Percentiles rank a stretch among this genome's conserved stretches.
Evolutionary conservation across 2,113 vertebrate genomes (phyloP).

Genomic region (Chitala chitala): DNA sequence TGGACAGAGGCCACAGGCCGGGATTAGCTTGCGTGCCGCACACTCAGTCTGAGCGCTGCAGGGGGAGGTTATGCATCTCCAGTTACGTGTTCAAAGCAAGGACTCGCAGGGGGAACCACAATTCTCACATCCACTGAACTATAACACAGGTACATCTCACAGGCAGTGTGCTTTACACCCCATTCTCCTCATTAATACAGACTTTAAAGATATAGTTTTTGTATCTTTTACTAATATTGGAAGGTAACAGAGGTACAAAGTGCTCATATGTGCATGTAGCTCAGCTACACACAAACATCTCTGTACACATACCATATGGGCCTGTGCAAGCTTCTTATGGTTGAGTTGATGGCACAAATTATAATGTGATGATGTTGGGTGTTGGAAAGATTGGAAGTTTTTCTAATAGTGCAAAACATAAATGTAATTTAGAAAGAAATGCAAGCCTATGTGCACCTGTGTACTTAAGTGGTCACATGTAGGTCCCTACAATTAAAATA

Average conservation of each 20-base stretch:
- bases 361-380: no score
- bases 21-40: conserved; percentile 41
- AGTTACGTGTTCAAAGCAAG: conserved; percentile 8
- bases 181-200: not conserved
- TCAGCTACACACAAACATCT: not conserved
- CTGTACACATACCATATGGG: not conserved
- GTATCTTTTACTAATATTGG: not conserved
- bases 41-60: conserved; percentile 12
- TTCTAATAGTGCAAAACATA: not conserved
- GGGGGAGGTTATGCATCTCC: conserved; percentile 9
- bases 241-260: not conserved
- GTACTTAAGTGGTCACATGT: no score
- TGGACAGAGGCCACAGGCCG: conserved; percentile 51
- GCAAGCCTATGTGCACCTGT: not conserved
- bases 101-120: not conserved
- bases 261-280: not conserved
- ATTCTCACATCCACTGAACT: not conserved
- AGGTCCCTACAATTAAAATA: no score
- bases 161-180: not conserved
- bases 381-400: not conserved
- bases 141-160: not conserved
- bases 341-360: no score
- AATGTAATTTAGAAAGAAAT: not conserved
- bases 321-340: no score
- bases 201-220: no score